Evolutionary conservation across 2,888 invertebrate genomes (phyloP).

Genomic region (Lacanobia oleracea): DNA sequence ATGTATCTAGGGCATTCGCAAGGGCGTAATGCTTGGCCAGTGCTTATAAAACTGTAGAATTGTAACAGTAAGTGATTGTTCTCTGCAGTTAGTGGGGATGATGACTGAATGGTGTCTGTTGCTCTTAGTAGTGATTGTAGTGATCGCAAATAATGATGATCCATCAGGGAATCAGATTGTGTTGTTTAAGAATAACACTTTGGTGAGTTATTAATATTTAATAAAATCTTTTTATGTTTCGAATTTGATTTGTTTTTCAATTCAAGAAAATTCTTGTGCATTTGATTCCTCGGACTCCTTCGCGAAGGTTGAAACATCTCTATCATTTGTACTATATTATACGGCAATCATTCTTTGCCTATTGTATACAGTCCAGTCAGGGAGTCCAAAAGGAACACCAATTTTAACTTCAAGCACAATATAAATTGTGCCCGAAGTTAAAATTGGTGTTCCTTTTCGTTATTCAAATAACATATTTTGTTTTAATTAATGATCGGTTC

Average conservation of each 20-base stretch:
- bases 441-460: background rate
- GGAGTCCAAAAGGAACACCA: too few relatives aligned
- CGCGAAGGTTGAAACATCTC: background rate
- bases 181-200: constrained; percentile 3
- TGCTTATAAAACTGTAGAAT: constrained; percentile 25
- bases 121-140: background rate
- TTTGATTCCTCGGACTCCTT: background rate
- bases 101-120: background rate
- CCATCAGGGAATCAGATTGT: constrained; percentile 18
- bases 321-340: background rate
- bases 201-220: background rate
- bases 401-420: too few relatives aligned
- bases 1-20: constrained; percentile 20
- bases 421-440: background rate
- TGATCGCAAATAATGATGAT: background rate
- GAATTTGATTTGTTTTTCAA: background rate
- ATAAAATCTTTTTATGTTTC: background rate
- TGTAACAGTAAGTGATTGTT: constrained; percentile 2
- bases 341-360: background rate
- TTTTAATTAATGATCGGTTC: constrained; percentile 1
- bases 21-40: constrained; percentile 31
- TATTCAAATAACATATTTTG: background rate
- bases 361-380: background rate
- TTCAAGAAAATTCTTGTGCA: background rate
- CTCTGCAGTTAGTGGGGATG: constrained; percentile 6